phyloP scores from a whole-genome alignment of 2,113 vertebrate genomes.

The Dasyprocta punctata region DNA sequence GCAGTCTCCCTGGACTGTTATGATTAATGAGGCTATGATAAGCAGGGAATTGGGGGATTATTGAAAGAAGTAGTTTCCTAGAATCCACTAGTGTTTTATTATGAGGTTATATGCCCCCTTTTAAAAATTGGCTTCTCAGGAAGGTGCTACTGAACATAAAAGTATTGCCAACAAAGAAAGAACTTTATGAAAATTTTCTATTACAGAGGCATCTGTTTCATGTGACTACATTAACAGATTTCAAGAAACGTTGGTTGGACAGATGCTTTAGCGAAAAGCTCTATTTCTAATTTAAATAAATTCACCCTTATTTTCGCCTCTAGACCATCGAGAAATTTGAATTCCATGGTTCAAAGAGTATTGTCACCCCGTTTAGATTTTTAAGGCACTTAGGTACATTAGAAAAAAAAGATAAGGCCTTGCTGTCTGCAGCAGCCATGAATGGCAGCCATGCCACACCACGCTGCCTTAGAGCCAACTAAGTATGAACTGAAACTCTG shows the following conservation, averaged over 20 bases:
- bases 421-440: too few relatives aligned
- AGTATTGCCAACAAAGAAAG: conserved; percentile 7
- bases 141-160: not conserved
- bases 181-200: not conserved
- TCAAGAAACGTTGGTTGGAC: not conserved
- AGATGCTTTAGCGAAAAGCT: not conserved
- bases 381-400: not conserved
- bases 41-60: not conserved
- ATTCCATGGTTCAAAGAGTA: not conserved
- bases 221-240: not conserved
- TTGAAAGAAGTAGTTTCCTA: not conserved
- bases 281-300: conserved; percentile 52
- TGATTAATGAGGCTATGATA: conserved; percentile 4
- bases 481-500: too few relatives aligned
- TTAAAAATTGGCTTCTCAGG: not conserved
- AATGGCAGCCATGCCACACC: too few relatives aligned
- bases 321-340: not conserved
- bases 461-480: too few relatives aligned
- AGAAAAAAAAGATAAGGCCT: too few relatives aligned
- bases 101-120: not conserved
- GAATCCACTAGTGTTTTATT: conserved; percentile 8
- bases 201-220: not conserved
- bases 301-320: conserved; percentile 11
- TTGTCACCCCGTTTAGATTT: not conserved
- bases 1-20: not conserved